A percentile compares a stretch with the other conserved stretches of the same genome.
These are phyloP conservation scores for Helicoverpa armigera DNA, from an alignment of 1,140 invertebrate species.

Conservation along the genomic window DNA sequence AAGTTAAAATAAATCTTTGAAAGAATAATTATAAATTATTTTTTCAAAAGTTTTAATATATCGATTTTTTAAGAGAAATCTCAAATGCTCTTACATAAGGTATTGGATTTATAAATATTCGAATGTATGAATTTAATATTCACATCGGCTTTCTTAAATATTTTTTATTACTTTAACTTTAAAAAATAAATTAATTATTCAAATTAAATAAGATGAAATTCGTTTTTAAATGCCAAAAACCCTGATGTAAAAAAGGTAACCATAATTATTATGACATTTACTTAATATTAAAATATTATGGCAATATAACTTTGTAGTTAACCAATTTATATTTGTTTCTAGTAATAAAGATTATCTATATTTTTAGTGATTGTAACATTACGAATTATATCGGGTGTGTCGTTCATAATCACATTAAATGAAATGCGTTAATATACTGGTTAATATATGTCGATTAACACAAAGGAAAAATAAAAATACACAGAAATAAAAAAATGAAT, in stretches of 20 bases:
- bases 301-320: conserved; percentile 12
- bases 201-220: conserved; percentile 17
- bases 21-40: too few relatives aligned
- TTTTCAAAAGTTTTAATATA: too few relatives aligned
- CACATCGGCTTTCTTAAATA: too few relatives aligned
- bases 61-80: not conserved
- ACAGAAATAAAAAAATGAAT: too few relatives aligned
- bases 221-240: conserved; percentile 38
- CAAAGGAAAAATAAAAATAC: too few relatives aligned
- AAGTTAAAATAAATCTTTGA: too few relatives aligned
- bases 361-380: not conserved
- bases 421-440: too few relatives aligned
- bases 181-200: not conserved
- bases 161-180: not conserved
- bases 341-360: not conserved
- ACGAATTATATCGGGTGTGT: too few relatives aligned
- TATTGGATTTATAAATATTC: not conserved
- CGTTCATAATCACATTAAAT: too few relatives aligned
- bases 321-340: conserved; percentile 5
- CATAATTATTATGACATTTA: conserved; percentile 40
- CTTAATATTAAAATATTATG: conserved; percentile 34
- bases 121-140: too few relatives aligned
- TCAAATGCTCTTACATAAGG: not conserved
- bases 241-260: conserved; percentile 26
- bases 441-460: too few relatives aligned